phyloP scores from a whole-genome alignment of 2,888 invertebrate genomes.

The Agrenia bidenticulata region DNA sequence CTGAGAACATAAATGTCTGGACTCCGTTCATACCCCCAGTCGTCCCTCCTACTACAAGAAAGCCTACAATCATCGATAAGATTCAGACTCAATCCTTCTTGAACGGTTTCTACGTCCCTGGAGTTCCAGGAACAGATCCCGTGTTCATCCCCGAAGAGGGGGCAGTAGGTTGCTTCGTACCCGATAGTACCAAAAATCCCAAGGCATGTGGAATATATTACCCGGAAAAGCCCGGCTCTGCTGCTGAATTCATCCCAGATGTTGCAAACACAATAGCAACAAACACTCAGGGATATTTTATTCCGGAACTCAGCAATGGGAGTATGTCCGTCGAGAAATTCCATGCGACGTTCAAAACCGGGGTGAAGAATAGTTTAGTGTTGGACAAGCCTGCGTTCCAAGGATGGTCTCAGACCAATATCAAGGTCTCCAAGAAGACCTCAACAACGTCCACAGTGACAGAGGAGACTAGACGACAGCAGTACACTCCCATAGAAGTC shows the following conservation, averaged over 20 bases:
- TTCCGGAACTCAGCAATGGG: neutral
- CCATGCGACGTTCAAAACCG: neutral
- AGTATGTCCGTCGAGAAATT: neutral
- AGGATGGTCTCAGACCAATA: constrained; percentile 1
- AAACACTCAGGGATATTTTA: neutral
- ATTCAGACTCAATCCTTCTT: neutral
- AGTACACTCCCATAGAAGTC: neutral
- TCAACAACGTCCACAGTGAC: no score
- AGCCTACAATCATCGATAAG: neutral
- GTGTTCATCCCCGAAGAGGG: constrained; percentile 23
- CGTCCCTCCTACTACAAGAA: neutral
- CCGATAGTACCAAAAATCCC: neutral
- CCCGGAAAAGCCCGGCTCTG: neutral
- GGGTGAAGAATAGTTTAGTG: no score
- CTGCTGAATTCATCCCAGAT: neutral
- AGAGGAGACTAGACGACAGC: neutral
- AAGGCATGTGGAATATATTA: constrained; percentile 5
- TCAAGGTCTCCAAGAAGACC: neutral
- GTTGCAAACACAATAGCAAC: neutral
- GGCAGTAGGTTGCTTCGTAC: neutral
- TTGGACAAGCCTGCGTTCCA: neutral
- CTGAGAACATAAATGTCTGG: neutral
- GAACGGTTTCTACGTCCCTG: neutral
- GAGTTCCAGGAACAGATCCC: constrained; percentile 1
- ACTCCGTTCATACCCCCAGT: constrained; percentile 2